Conservation (phyloP, 2,888 invertebrate genomes). For the Schrankia costaestrigalis region DNA sequence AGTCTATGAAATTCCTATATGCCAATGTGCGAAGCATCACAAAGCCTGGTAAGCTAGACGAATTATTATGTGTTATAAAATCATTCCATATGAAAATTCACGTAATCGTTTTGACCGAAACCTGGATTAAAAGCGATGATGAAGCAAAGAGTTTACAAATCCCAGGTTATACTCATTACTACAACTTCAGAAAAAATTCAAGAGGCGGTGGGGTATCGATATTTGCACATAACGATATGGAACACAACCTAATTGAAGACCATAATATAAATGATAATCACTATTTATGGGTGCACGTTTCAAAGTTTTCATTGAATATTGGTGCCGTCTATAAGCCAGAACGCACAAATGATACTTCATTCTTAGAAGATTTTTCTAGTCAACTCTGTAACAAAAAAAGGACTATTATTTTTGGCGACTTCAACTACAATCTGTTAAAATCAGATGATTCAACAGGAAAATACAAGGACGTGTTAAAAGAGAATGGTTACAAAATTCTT, state of each 20-base stretch:
- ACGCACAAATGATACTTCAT: not conserved
- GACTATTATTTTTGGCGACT: slow-evolving; percentile 5
- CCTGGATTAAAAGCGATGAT: slow-evolving; percentile 4
- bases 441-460: too few relatives aligned
- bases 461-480: too few relatives aligned
- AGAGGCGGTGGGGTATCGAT: slow-evolving; percentile 8
- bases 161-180: slow-evolving; percentile 5
- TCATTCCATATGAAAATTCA: slow-evolving; percentile 1
- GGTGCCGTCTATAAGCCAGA: slow-evolving; percentile 1
- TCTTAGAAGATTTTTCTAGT: slow-evolving; percentile 2
- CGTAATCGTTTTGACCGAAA: slow-evolving; percentile 1
- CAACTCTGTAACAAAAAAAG: slow-evolving; percentile 6
- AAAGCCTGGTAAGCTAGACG: slow-evolving; percentile 1
- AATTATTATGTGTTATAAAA: slow-evolving; percentile 2
- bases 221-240: slow-evolving; percentile 1
- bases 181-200: not conserved
- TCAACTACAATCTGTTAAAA: too few relatives aligned
- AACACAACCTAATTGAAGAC: slow-evolving; percentile 3
- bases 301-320: not conserved
- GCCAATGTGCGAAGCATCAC: slow-evolving; percentile 5
- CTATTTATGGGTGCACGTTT: slow-evolving; percentile 2
- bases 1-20: slow-evolving; percentile 1
- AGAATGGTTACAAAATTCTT: too few relatives aligned
- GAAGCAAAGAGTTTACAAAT: slow-evolving; percentile 5
- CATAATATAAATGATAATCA: too few relatives aligned